A percentile compares a stretch with the other conserved stretches of the same genome.
Conservation (phyloP, 2,888 invertebrate genomes). For the Brachypterus glaber region DNA sequence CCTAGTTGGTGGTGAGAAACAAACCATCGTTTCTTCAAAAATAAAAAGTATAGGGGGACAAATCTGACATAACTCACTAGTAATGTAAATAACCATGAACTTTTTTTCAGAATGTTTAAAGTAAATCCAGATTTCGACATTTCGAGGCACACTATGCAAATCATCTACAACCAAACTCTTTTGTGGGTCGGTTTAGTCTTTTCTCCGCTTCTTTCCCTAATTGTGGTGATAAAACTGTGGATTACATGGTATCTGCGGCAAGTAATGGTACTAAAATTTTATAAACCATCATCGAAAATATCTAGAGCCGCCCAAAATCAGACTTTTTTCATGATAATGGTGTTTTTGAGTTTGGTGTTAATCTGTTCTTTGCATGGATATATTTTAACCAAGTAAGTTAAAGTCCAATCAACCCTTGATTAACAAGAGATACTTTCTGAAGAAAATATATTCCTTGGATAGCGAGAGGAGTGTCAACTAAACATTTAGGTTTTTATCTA, state of each 20-base stretch:
- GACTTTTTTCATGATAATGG: conserved; percentile 60
- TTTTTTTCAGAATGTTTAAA: too few relatives aligned
- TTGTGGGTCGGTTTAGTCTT: conserved; percentile 70
- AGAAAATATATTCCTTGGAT: too few relatives aligned
- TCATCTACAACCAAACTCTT: conserved; percentile 71
- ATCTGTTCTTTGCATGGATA: conserved; percentile 54
- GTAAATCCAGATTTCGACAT: conserved; percentile 54
- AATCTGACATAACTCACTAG: too few relatives aligned
- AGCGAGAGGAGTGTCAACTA: too few relatives aligned
- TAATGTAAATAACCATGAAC: too few relatives aligned
- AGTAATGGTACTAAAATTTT: conserved; percentile 51
- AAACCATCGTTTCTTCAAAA: too few relatives aligned
- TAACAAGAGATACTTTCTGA: too few relatives aligned
- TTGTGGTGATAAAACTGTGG: conserved; percentile 59
- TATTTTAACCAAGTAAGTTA: conserved; percentile 41
- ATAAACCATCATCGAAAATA: conserved; percentile 55
- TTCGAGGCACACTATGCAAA: conserved; percentile 62
- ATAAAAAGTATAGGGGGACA: too few relatives aligned
- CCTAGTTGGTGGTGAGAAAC: too few relatives aligned
- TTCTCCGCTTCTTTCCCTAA: conserved; percentile 56
- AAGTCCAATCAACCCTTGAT: too few relatives aligned
- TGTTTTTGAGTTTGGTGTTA: conserved; percentile 54
- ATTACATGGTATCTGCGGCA: conserved; percentile 64
- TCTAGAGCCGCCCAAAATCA: conserved; percentile 68
- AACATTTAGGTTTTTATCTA: too few relatives aligned